Evolutionary conservation across 2,113 vertebrate species (phyloP), one percentile per base, ranked within the genome.

Genomic region (Tylochromis polylepis): DNA sequence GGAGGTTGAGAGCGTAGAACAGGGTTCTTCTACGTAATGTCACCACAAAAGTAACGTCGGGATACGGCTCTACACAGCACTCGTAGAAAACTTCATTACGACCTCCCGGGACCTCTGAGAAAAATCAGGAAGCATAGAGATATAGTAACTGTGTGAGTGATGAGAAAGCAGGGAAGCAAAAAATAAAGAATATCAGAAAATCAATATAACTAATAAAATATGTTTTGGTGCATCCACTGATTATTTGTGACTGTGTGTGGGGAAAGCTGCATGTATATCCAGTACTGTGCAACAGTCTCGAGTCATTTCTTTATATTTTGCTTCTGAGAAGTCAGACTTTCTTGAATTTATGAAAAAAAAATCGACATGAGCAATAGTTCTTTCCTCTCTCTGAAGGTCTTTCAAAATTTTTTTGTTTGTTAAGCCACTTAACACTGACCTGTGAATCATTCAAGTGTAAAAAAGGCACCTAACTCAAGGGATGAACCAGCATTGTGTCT

Each of bases 1-100:
- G 95, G 22, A 96, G 95, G 84, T 95, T 96, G 34, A 96, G 94
- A 53, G 95, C 94, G 2, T 96, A 96, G 86, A 92, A 96, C 34
- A 96, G 86, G 12, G 95, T 96, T 88, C 95, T 89, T 41, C 95
- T 90, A 31, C 95, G 85, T 51, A 96, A 46, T 6, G 85, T 96
- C 70, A 96, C 95, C 80, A 96, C 94, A 36, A 95, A 96, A 6
- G 95, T 96, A 6, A 96, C 87, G 9, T 96, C 95, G 0, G 93
- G 93, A 82, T 96, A 96, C 2, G 95, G 95, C 85, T 95, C 95
- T 55, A 92, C 87, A 22, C 94, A 96, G 88, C 95, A 95, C 38
- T 95, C 95, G 2, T 96, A 96, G 60, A 96, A 96, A 81, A 94
- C 77, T 85, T 96, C 95, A 34, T 95, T 86, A 11, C 95, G 93